Conservation (phyloP, 92 coral and sea anemone genomes). For the Virgularia gustaviana region DNA sequence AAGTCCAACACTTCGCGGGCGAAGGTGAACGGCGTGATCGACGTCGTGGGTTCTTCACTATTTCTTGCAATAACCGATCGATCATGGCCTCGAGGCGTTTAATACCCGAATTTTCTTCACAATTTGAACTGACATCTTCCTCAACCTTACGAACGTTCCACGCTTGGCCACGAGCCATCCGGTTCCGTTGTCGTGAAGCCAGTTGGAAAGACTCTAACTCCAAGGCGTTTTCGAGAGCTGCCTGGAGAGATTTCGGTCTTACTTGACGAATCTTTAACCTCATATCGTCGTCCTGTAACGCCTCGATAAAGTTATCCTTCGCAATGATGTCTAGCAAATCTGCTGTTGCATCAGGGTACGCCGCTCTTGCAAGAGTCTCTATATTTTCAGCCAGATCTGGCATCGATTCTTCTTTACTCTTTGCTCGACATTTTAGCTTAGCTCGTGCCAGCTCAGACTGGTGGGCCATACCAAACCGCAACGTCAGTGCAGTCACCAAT, state of each 20-base stretch:
- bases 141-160: neutral
- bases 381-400: conserved; percentile 12
- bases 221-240: conserved; percentile 5
- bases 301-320: conserved; percentile 18
- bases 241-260: conserved; percentile 15
- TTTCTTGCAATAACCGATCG: conserved; percentile 7
- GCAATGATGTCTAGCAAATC: neutral
- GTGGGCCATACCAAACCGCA: neutral
- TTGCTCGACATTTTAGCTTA: neutral
- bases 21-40: neutral
- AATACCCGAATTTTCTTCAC: neutral
- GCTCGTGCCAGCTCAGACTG: conserved; percentile 5
- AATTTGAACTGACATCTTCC: neutral
- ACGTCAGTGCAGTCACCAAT: conserved; percentile 3
- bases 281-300: conserved; percentile 9
- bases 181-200: conserved; percentile 15
- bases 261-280: conserved; percentile 10
- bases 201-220: conserved; percentile 27
- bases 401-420: conserved; percentile 2
- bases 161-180: neutral
- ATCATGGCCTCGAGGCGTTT: conserved; percentile 14
- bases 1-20: conserved; percentile 3
- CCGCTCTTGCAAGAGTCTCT: conserved; percentile 8
- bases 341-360: conserved; percentile 6
- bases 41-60: conserved; percentile 1